Conservation (phyloP, 2,113 vertebrate species). For the Apistogramma diplotaenia region DNA sequence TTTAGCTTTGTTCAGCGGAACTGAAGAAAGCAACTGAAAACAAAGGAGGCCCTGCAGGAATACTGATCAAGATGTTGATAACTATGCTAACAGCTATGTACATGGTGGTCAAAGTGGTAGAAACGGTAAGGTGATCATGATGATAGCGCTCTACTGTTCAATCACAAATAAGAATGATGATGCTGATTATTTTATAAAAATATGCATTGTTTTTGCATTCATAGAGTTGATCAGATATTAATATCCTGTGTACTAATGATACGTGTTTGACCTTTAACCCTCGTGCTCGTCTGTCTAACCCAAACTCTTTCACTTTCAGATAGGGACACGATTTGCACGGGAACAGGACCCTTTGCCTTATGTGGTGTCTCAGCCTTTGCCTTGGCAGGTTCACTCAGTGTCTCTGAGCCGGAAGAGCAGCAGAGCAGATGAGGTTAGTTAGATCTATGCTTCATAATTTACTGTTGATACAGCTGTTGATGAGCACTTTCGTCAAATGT, state of each 20-base stretch:
- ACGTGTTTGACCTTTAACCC: neutral
- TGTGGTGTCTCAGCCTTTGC: slow-evolving; percentile 83
- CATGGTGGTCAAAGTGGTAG: slow-evolving; percentile 77
- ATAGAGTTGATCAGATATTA: neutral
- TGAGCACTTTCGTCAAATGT: neutral
- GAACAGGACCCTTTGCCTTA: slow-evolving; percentile 80
- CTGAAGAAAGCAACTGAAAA: slow-evolving; percentile 8
- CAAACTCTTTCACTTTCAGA: slow-evolving; percentile 53
- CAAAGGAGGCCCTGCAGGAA: neutral
- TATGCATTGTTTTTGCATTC: neutral
- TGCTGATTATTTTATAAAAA: neutral
- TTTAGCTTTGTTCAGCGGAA: slow-evolving; percentile 13
- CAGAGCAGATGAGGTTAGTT: slow-evolving; percentile 78
- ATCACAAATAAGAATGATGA: neutral
- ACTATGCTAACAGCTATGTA: slow-evolving; percentile 85
- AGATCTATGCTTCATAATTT: neutral
- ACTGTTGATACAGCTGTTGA: no score
- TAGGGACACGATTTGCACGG: slow-evolving; percentile 67
- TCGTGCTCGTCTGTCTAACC: neutral
- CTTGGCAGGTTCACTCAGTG: slow-evolving; percentile 87
- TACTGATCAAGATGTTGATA: slow-evolving; percentile 79
- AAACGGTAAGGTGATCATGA: slow-evolving; percentile 76
- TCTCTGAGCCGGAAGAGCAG: slow-evolving; percentile 81
- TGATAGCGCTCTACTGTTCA: neutral
- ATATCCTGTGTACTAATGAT: neutral